These are phyloP conservation scores for Apis florea DNA, from an alignment of 1,140 invertebrate genomes.

Conservation along the genomic window DNA sequence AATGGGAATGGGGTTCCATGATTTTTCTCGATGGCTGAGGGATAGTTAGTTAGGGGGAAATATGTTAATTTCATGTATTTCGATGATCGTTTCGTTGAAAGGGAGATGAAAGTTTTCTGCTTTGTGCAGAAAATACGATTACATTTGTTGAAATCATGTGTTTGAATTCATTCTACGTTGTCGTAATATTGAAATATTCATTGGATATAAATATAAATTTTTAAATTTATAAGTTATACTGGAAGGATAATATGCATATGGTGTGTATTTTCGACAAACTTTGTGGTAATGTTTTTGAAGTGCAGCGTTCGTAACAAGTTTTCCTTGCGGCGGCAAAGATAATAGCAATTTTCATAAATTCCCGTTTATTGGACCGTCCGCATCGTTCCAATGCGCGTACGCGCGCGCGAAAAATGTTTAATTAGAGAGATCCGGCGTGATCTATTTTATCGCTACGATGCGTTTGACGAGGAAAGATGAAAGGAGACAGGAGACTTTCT, in stretches of 20 bases:
- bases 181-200: neutral
- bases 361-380: neutral
- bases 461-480: conserved; percentile 18
- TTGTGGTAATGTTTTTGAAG: neutral
- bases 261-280: neutral
- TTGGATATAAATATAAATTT: neutral
- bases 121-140: neutral
- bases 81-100: neutral
- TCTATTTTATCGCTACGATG: neutral
- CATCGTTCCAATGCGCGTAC: neutral
- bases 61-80: neutral
- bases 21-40: neutral
- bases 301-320: neutral
- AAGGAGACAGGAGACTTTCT: neutral
- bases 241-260: neutral
- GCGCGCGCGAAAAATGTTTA: conserved; percentile 12
- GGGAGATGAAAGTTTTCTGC: neutral
- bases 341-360: conserved; percentile 19
- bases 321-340: neutral
- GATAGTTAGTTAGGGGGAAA: too few species aligned
- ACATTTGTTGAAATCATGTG: neutral
- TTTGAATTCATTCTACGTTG: neutral
- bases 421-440: neutral
- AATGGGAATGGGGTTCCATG: too few species aligned
- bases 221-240: neutral